Conservation (phyloP, 2,888 invertebrate species). For the Colletes collaris region DNA sequence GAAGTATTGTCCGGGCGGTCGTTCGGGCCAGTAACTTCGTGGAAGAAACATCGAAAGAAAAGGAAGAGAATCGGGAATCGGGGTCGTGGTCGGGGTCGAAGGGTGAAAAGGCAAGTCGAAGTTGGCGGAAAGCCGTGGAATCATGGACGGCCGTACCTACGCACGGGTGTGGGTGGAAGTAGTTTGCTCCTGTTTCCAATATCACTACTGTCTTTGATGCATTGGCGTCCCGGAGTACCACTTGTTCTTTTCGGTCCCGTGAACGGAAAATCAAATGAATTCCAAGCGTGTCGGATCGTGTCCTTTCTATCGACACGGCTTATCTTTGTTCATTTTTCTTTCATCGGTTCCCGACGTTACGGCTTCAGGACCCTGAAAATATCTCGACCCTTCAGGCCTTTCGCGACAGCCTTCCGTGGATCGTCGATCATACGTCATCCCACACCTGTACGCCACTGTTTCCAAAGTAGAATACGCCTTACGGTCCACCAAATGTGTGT, state of each 20-base stretch:
- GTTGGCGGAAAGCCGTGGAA: conserved; percentile 62
- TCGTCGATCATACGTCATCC: background rate
- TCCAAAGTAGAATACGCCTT: no score
- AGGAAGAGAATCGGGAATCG: conserved; percentile 19
- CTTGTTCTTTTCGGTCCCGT: conserved; percentile 66
- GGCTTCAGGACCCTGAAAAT: conserved; percentile 15
- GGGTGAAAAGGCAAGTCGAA: conserved; percentile 58
- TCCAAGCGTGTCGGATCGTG: conserved; percentile 61
- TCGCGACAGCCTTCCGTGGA: background rate
- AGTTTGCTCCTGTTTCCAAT: conserved; percentile 70
- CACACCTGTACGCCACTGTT: background rate
- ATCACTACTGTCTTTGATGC: conserved; percentile 66
- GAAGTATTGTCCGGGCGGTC: conserved; percentile 22
- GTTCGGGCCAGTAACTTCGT: conserved; percentile 31
- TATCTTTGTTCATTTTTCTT: conserved; percentile 44
- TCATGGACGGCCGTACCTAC: conserved; percentile 29
- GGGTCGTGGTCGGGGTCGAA: conserved; percentile 16
- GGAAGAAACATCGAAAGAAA: conserved; percentile 23
- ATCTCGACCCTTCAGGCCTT: background rate
- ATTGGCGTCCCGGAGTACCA: conserved; percentile 62
- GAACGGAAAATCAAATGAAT: conserved; percentile 73
- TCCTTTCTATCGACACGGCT: conserved; percentile 45
- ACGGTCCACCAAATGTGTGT: no score
- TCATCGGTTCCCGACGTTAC: background rate
- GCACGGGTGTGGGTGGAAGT: conserved; percentile 25